Percentiles rank a stretch among this genome's conserved stretches.
Evolutionary conservation across 2,113 vertebrate genomes (phyloP).

Genomic region (Mus musculus): DNA sequence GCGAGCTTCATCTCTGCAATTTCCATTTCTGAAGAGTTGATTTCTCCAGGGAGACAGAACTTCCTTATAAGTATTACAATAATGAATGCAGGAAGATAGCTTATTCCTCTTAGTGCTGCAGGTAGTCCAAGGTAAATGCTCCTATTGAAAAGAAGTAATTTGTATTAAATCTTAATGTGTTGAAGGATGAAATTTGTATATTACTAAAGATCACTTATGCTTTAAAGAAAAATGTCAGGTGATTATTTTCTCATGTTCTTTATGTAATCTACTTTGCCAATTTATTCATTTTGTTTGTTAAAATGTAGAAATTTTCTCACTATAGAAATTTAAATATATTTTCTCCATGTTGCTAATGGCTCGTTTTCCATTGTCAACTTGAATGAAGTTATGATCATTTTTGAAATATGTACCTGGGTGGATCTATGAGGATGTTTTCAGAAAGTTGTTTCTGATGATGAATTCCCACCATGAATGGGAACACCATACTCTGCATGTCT

Average conservation of each 20-base stretch:
- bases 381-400: background rate
- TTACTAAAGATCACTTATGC: constrained; percentile 13
- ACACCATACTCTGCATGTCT: background rate
- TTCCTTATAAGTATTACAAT: constrained; percentile 70
- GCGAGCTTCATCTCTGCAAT: background rate
- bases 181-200: background rate
- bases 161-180: background rate
- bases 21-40: background rate
- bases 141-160: constrained; percentile 41
- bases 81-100: constrained; percentile 68
- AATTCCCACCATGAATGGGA: background rate
- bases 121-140: constrained; percentile 76
- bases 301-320: constrained; percentile 1
- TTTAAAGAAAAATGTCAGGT: background rate
- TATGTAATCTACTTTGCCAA: background rate
- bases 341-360: background rate
- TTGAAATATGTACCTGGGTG: background rate
- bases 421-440: background rate
- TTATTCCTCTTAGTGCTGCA: constrained; percentile 49
- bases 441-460: background rate
- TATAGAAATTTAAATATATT: background rate
- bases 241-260: background rate
- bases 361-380: background rate
- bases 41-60: constrained; percentile 34
- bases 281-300: background rate